Percentiles rank a stretch among this genome's conserved stretches.
phyloP scores from a whole-genome alignment of 1,140 invertebrate species.

The Hyposmocoma kahamanoa region DNA sequence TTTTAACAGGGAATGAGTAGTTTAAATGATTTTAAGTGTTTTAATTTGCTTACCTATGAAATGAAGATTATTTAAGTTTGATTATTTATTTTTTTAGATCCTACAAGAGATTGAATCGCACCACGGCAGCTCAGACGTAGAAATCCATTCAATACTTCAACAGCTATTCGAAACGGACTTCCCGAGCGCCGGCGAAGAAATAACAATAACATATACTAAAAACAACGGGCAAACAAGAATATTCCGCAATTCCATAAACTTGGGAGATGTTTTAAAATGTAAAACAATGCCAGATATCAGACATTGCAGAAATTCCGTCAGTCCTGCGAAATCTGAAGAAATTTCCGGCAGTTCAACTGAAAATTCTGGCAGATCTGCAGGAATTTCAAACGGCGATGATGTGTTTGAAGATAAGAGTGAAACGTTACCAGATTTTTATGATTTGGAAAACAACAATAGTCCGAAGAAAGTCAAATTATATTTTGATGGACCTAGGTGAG shows the following conservation, averaged over 20 bases:
- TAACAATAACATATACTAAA: constrained; percentile 50
- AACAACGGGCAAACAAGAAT: constrained; percentile 15
- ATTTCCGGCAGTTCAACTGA: no score
- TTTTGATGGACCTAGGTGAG: constrained; percentile 34
- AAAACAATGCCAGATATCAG: constrained; percentile 39
- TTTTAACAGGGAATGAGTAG: no score
- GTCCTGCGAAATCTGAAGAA: no score
- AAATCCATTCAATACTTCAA: constrained; percentile 74
- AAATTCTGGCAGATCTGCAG: no score
- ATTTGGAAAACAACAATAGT: constrained; percentile 50
- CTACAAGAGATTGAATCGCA: constrained; percentile 80
- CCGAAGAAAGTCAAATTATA: constrained; percentile 26
- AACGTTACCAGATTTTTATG: constrained; percentile 38
- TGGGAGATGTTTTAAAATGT: constrained; percentile 24
- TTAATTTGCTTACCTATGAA: no score
- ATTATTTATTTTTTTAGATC: constrained; percentile 64
- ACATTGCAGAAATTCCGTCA: background rate
- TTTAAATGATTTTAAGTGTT: no score
- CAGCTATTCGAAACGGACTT: constrained; percentile 77
- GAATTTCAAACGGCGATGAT: background rate
- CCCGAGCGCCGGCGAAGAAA: constrained; percentile 75
- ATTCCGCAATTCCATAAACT: constrained; percentile 17
- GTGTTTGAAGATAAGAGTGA: constrained; percentile 9
- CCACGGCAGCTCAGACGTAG: constrained; percentile 77
- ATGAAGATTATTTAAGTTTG: no score